A percentile compares a stretch with the other conserved stretches of the same genome.
Evolutionary conservation across 2,888 invertebrate genomes (phyloP).

Genomic region (Ichneumoninae sp.): DNA sequence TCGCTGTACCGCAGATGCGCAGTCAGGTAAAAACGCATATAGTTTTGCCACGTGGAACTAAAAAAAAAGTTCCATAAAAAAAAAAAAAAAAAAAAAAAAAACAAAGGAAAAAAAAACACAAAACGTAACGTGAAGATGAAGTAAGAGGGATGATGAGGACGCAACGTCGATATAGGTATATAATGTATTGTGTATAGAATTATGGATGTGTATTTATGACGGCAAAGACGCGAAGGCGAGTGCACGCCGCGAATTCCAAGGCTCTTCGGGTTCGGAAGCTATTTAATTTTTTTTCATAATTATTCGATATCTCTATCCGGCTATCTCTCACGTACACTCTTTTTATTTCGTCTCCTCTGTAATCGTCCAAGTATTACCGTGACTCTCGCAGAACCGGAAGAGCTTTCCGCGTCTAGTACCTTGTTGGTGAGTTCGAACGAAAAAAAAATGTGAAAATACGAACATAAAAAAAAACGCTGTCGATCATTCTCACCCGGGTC

Average conservation of each 20-base stretch:
- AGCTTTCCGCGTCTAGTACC: constrained; percentile 41
- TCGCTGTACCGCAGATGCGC: constrained; percentile 82
- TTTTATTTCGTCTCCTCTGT: constrained; percentile 15
- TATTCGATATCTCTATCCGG: background rate
- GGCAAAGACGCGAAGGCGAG: constrained; percentile 58
- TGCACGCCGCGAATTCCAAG: constrained; percentile 52
- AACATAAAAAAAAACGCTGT: constrained; percentile 16
- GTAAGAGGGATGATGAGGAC: constrained; percentile 38
- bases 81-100: constrained; percentile 36
- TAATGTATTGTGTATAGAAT: constrained; percentile 66
- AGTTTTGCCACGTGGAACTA: constrained; percentile 57
- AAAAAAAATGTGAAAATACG: background rate
- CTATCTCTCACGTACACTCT: background rate
- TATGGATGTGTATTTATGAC: constrained; percentile 67
- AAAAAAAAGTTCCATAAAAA: constrained; percentile 24
- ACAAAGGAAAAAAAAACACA: constrained; percentile 43
- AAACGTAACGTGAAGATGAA: constrained; percentile 42
- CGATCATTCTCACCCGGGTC: constrained; percentile 44
- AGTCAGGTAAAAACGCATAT: constrained; percentile 81
- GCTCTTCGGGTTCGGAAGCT: constrained; percentile 52
- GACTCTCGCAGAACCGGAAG: constrained; percentile 54
- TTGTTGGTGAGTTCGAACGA: constrained; percentile 56
- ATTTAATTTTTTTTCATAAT: constrained; percentile 10
- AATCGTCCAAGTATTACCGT: constrained; percentile 11
- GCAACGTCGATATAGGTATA: constrained; percentile 64